phyloP scores from a whole-genome alignment of 1,140 invertebrate genomes.

The Drosophila sproati region DNA sequence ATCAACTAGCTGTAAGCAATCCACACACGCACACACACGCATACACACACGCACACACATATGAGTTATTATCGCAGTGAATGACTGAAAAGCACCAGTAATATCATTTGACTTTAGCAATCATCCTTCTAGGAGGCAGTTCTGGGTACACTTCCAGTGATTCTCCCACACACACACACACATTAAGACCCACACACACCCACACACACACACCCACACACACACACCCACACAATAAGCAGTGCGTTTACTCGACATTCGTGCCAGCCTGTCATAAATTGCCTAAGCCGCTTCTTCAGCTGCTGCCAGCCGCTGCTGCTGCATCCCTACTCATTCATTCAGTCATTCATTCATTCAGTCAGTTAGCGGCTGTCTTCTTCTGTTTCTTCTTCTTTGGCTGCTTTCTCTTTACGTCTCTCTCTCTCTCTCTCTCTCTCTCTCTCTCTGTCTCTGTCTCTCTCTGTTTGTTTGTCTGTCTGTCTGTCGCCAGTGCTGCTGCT shows the following conservation, averaged over 20 bases:
- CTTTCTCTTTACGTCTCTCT: slow-evolving; percentile 1
- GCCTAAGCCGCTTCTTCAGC: slow-evolving; percentile 43
- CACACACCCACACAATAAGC: background rate
- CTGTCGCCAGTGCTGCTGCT: slow-evolving; percentile 17
- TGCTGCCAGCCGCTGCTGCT: slow-evolving; percentile 8
- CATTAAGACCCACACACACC: background rate
- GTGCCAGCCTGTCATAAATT: slow-evolving; percentile 54
- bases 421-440: background rate
- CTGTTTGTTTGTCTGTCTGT: slow-evolving; percentile 17
- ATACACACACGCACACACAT: background rate
- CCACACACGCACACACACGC: background rate
- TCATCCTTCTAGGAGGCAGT: slow-evolving; percentile 11
- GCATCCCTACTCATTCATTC: slow-evolving; percentile 28
- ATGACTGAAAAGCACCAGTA: slow-evolving; percentile 21
- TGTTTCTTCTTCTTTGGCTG: slow-evolving; percentile 3
- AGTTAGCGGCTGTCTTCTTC: slow-evolving; percentile 43
- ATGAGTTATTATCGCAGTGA: slow-evolving; percentile 28
- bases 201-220: background rate
- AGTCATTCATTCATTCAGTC: slow-evolving; percentile 36
- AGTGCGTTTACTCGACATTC: slow-evolving; percentile 29
- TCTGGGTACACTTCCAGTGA: slow-evolving; percentile 12
- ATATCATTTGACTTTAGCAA: slow-evolving; percentile 44
- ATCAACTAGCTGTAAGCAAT: slow-evolving; percentile 17
- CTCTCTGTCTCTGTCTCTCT: background rate
- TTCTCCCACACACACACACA: slow-evolving; percentile 5